A percentile compares a stretch with the other conserved stretches of the same genome.
These are phyloP conservation scores for Microctonus brassicae DNA, from an alignment of 2,888 invertebrate species.

Conservation along the genomic window DNA sequence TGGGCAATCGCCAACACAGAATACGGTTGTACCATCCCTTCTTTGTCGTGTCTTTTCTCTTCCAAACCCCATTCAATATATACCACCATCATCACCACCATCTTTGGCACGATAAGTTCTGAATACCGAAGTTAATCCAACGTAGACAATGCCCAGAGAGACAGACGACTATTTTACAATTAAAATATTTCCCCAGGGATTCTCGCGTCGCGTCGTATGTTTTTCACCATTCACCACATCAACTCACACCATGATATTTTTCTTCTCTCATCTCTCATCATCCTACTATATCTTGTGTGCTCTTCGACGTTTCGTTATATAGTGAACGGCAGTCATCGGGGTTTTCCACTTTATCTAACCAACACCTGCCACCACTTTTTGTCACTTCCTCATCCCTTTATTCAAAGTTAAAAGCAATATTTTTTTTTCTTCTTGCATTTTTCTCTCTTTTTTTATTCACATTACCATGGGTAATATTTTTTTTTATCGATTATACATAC, in stretches of 20 bases:
- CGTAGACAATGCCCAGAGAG: slow-evolving; percentile 40
- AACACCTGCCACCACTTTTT: slow-evolving; percentile 29
- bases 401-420: slow-evolving; percentile 15
- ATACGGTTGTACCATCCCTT: not conserved
- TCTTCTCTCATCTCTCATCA: slow-evolving; percentile 1
- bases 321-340: slow-evolving; percentile 3
- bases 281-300: not conserved
- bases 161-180: slow-evolving; percentile 50
- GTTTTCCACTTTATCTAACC: slow-evolving; percentile 14
- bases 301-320: not conserved
- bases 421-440: not conserved
- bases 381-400: not conserved
- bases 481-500: not conserved
- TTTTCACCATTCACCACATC: slow-evolving; percentile 13
- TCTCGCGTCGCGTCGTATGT: slow-evolving; percentile 29
- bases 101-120: slow-evolving; percentile 38
- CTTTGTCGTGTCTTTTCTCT: slow-evolving; percentile 5
- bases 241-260: not conserved
- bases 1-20: slow-evolving; percentile 44
- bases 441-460: not conserved
- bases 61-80: not conserved
- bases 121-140: slow-evolving; percentile 46
- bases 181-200: slow-evolving; percentile 48
- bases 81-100: slow-evolving; percentile 1
- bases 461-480: not conserved